Evolutionary conservation across 2,888 invertebrate genomes (phyloP).

Genomic region (Diogma glabrata): DNA sequence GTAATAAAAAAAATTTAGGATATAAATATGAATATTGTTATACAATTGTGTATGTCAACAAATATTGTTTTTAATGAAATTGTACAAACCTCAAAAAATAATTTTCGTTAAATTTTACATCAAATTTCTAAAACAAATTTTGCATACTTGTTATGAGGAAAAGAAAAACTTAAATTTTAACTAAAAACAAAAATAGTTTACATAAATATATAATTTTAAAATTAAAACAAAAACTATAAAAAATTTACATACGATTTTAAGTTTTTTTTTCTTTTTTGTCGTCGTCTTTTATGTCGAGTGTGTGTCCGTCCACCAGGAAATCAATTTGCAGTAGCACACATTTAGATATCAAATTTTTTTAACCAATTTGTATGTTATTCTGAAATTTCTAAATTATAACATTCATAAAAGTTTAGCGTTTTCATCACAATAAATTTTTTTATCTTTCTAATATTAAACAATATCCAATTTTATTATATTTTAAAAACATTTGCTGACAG

Average conservation of each 20-base stretch:
- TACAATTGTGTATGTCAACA: too few species aligned
- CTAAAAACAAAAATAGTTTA: not conserved
- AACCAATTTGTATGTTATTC: constrained; percentile 1
- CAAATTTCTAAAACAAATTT: too few species aligned
- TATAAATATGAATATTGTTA: too few species aligned
- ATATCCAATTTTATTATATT: not conserved
- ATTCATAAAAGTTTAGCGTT: constrained; percentile 4
- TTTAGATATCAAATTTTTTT: constrained; percentile 7
- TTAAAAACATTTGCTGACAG: constrained; percentile 9
- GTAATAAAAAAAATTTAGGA: too few species aligned
- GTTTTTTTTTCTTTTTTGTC: constrained; percentile 1
- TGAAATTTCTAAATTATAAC: not conserved
- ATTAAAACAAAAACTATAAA: constrained; percentile 3
- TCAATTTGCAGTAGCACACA: constrained; percentile 10
- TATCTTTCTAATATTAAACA: not conserved
- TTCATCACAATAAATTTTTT: constrained; percentile 9
- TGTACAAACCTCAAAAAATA: too few species aligned
- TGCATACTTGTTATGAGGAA: too few species aligned
- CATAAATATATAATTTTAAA: not conserved
- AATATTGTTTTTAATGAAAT: too few species aligned
- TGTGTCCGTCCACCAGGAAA: constrained; percentile 10
- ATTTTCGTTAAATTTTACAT: too few species aligned
- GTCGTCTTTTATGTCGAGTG: constrained; percentile 6
- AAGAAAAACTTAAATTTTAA: too few species aligned
- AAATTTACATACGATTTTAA: constrained; percentile 8